These are phyloP conservation scores for Harpagifer antarcticus DNA, from an alignment of 2,797 vertebrate genomes.

Conservation along the genomic window DNA sequence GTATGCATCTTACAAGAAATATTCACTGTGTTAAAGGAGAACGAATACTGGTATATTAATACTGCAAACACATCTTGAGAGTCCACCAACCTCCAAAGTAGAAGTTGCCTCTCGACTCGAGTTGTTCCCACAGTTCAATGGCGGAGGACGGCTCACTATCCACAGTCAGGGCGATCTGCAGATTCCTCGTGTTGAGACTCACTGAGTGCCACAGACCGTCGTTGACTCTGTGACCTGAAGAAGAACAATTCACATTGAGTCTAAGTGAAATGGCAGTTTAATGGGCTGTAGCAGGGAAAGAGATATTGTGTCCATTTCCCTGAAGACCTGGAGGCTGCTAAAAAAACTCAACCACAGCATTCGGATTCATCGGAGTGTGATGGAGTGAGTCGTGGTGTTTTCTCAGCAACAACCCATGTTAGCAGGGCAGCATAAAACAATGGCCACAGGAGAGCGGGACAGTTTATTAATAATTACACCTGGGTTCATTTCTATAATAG, in stretches of 20 bases:
- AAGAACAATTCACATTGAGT: background rate
- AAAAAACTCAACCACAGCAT: background rate
- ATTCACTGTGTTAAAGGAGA: background rate
- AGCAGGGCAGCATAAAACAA: background rate
- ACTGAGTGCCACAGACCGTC: constrained; percentile 96
- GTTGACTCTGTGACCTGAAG: constrained; percentile 88
- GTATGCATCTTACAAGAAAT: no score
- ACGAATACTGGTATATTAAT: background rate
- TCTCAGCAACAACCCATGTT: background rate
- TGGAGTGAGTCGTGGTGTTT: background rate
- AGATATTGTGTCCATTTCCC: background rate
- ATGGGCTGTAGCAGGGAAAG: background rate
- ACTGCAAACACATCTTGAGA: background rate
- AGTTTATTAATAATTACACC: background rate
- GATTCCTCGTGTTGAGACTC: constrained; percentile 86
- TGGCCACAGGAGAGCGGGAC: background rate
- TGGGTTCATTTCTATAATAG: constrained; percentile 1
- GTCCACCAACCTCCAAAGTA: constrained; percentile 92
- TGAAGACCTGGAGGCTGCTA: background rate
- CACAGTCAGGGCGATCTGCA: constrained; percentile 88
- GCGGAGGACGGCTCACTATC: constrained; percentile 87
- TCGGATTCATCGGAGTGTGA: background rate
- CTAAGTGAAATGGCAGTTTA: background rate
- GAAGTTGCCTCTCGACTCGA: constrained; percentile 88
- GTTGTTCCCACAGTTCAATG: constrained; percentile 84